Percentiles rank a stretch among this genome's conserved stretches.
phyloP scores from a whole-genome alignment of 2,113 vertebrate species.

The Chauna torquata region DNA sequence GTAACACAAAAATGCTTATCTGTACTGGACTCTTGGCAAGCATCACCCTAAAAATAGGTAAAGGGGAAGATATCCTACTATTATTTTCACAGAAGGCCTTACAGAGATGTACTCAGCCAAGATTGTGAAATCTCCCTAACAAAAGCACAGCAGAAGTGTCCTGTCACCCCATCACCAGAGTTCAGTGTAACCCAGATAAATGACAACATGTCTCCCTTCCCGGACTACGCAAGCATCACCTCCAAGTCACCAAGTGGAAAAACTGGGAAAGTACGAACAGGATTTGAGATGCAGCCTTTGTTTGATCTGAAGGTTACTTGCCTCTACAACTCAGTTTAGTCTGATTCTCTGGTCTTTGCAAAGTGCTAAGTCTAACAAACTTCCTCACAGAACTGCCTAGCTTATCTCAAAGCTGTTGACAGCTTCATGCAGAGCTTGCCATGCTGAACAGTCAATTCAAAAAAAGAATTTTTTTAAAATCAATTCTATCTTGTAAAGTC shows the following conservation, averaged over 20 bases:
- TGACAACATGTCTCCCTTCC: background rate
- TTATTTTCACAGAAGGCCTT: background rate
- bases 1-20: background rate
- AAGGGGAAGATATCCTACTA: background rate
- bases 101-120: background rate
- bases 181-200: background rate
- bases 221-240: background rate
- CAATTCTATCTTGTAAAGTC: background rate
- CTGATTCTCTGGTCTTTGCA: background rate
- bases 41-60: background rate
- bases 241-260: background rate
- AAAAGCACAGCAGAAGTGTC: background rate
- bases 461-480: too few species aligned
- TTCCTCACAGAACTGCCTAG: background rate
- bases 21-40: background rate
- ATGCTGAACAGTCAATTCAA: background rate
- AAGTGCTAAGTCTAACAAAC: background rate
- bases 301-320: background rate
- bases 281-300: background rate
- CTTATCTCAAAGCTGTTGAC: background rate
- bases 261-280: background rate
- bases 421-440: background rate
- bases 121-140: accelerated
- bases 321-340: background rate
- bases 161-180: background rate